A percentile compares a stretch with the other conserved stretches of the same genome.
Conservation (phyloP, 2,113 vertebrate genomes). For the Cololabis saira region DNA sequence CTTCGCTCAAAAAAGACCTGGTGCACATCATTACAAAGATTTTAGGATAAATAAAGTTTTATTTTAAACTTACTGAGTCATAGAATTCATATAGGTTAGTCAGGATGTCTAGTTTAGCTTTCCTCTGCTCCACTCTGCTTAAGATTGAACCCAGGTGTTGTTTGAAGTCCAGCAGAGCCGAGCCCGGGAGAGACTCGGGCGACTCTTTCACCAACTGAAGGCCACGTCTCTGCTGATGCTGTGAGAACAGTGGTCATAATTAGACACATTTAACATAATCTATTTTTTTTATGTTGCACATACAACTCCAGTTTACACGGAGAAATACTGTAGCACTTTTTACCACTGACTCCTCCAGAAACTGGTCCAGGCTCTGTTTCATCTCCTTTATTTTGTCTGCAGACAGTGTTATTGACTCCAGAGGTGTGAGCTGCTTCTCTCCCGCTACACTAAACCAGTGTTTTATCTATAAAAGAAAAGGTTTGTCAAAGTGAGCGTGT, state of each 20-base stretch:
- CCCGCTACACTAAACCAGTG: slow-evolving; percentile 79
- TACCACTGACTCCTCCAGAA: slow-evolving; percentile 77
- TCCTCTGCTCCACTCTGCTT: slow-evolving; percentile 71
- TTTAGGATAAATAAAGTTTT: too few relatives aligned
- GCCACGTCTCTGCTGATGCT: slow-evolving; percentile 80
- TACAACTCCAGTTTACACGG: neutral
- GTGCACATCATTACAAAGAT: neutral
- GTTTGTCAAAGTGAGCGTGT: neutral
- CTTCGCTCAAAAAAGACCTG: too few relatives aligned
- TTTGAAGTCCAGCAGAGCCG: slow-evolving; percentile 66
- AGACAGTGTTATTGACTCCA: slow-evolving; percentile 74
- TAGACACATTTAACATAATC: neutral
- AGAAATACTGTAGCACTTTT: neutral
- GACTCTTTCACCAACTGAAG: slow-evolving; percentile 72
- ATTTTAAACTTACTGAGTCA: slow-evolving; percentile 73
- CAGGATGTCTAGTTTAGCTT: slow-evolving; percentile 75
- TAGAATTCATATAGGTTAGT: slow-evolving; percentile 81
- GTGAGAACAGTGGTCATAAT: neutral
- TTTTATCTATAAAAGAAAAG: slow-evolving; percentile 71
- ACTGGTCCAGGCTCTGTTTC: slow-evolving; percentile 68
- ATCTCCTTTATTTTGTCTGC: slow-evolving; percentile 64
- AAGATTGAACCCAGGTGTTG: slow-evolving; percentile 72
- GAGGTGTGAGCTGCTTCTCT: slow-evolving; percentile 70
- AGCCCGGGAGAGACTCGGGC: slow-evolving; percentile 60
- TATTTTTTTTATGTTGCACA: neutral